A percentile compares a stretch with the other conserved stretches of the same genome.
Conservation (phyloP, 2,888 invertebrate genomes). For the Cerastoderma edule region DNA sequence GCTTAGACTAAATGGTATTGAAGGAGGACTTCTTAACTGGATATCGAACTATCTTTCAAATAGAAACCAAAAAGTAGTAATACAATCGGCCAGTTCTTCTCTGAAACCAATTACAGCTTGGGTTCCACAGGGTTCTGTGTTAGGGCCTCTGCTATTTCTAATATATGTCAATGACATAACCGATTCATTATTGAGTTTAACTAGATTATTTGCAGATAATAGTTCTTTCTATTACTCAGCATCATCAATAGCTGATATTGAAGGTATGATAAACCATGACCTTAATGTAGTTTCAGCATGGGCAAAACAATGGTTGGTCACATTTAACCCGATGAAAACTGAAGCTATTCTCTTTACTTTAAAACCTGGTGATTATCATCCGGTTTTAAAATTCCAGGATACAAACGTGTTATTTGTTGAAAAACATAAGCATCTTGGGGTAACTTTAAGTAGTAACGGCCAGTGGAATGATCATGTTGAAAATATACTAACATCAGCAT, state of each 20-base stretch:
- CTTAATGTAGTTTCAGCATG: neutral
- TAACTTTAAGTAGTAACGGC: slow-evolving; percentile 22
- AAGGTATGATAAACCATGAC: slow-evolving; percentile 3
- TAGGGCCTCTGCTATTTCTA: no score
- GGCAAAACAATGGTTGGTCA: neutral
- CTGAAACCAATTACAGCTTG: neutral
- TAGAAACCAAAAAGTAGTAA: neutral
- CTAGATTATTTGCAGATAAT: slow-evolving; percentile 1
- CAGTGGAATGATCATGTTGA: slow-evolving; percentile 30
- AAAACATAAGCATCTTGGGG: slow-evolving; percentile 7
- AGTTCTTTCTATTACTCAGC: neutral
- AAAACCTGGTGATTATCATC: no score
- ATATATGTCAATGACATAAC: no score
- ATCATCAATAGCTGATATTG: slow-evolving; percentile 1
- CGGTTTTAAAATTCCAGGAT: slow-evolving; percentile 1
- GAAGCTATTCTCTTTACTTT: neutral
- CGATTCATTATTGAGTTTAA: neutral
- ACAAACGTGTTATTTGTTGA: slow-evolving; percentile 1
- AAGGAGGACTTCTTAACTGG: neutral
- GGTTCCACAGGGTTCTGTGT: neutral
- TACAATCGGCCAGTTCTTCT: neutral
- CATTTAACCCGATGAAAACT: slow-evolving; percentile 2
- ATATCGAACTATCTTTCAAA: neutral
- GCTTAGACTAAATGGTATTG: neutral
- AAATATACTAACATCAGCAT: slow-evolving; percentile 25